Evolutionary conservation across 2,797 vertebrate species (phyloP).

Genomic region (Sciurus carolinensis): DNA sequence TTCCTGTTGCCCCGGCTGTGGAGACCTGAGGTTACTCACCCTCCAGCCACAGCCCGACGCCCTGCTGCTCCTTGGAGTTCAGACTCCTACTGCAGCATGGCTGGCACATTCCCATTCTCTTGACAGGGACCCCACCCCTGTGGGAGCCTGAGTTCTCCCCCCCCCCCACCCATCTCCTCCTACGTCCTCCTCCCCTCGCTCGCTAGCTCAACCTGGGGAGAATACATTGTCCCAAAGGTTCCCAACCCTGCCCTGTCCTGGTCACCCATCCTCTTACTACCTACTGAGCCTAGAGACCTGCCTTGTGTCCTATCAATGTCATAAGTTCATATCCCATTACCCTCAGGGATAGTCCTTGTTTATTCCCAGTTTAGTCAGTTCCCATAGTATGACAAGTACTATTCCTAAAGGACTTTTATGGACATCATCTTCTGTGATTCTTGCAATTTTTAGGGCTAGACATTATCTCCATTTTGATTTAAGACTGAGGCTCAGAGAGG

Average conservation of each 20-base stretch:
- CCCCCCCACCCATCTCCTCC: not conserved
- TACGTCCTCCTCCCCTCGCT: not conserved
- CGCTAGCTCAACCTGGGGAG: not conserved
- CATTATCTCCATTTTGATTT: constrained; percentile 45
- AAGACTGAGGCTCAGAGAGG: constrained; percentile 55
- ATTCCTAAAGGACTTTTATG: constrained; percentile 38
- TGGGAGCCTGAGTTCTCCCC: not conserved
- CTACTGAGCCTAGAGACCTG: accelerated
- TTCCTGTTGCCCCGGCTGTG: accelerated
- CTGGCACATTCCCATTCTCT: not conserved
- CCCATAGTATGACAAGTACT: not conserved
- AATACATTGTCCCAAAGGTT: not conserved
- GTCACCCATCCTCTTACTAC: not conserved
- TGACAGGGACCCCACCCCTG: not conserved
- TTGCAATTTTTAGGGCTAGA: not conserved
- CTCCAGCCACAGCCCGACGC: not conserved
- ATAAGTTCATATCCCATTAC: not conserved
- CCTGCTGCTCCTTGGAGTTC: not conserved
- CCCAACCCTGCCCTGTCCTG: not conserved
- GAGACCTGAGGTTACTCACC: not conserved
- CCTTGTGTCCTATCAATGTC: not conserved
- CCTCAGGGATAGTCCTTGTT: no score
- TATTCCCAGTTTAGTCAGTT: not conserved
- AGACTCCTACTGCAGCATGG: not conserved
- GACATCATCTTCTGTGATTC: not conserved